These are phyloP conservation scores for Eciton burchellii DNA, from an alignment of 1,140 invertebrate species.

Conservation along the genomic window DNA sequence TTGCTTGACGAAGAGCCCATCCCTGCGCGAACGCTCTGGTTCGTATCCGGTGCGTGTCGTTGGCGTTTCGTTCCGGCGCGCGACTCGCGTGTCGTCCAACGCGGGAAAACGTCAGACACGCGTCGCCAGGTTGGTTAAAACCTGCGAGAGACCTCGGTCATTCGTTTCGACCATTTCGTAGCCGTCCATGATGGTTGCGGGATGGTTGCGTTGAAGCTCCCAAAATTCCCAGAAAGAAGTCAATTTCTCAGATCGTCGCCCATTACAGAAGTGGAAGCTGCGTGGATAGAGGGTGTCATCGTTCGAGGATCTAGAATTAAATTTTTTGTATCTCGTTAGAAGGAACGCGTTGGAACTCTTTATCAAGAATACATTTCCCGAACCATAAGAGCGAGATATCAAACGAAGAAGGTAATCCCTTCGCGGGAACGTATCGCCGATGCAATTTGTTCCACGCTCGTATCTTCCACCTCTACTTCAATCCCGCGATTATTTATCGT, in stretches of 20 bases:
- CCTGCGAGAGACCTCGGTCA: not conserved
- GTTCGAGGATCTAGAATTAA: too few species aligned
- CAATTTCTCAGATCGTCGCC: not conserved
- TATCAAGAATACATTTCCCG: conserved; percentile 4
- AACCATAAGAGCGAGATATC: conserved; percentile 2
- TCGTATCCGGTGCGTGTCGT: conserved; percentile 36
- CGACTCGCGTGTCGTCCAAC: conserved; percentile 37
- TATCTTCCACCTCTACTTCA: conserved; percentile 17
- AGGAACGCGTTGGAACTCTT: not conserved
- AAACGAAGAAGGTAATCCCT: conserved; percentile 25
- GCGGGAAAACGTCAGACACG: conserved; percentile 1
- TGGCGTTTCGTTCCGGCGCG: conserved; percentile 45
- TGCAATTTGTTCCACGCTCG: conserved; percentile 2
- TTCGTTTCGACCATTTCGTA: too few species aligned
- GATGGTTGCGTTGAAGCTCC: too few species aligned
- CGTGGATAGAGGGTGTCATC: too few species aligned
- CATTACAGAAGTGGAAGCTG: too few species aligned
- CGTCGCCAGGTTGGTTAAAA: conserved; percentile 12
- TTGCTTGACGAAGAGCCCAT: not conserved
- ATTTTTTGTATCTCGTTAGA: too few species aligned
- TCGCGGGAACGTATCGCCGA: conserved; percentile 7
- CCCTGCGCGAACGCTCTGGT: conserved; percentile 8
- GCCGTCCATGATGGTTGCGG: too few species aligned
- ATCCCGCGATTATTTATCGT: conserved; percentile 40
- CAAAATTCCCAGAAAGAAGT: too few species aligned